phyloP scores from a whole-genome alignment of 2,113 vertebrate species.

The Miniopterus natalensis region DNA sequence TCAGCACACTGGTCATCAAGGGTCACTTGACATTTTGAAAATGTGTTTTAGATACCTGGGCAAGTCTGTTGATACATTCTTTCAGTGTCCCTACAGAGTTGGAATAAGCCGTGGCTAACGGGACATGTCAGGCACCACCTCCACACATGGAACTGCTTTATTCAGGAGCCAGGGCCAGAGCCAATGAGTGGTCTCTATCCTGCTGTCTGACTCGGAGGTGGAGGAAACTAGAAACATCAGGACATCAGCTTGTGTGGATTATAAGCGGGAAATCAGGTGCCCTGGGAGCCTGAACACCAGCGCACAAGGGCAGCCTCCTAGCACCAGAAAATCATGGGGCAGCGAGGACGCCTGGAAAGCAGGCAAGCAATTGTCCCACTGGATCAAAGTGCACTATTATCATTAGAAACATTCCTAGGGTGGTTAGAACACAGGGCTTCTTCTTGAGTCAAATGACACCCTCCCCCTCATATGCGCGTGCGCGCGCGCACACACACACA shows the following conservation, averaged over 20 bases:
- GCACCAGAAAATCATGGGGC: not conserved
- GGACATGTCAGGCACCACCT: not conserved
- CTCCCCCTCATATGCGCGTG: not conserved
- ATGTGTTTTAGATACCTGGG: constrained; percentile 72
- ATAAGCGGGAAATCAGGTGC: not conserved
- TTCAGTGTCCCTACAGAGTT: constrained; percentile 50
- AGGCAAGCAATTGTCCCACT: not conserved
- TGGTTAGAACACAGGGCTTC: not conserved
- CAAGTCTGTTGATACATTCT: constrained; percentile 46
- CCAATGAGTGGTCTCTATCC: not conserved
- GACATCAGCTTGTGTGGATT: not conserved
- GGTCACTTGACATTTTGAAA: constrained; percentile 73
- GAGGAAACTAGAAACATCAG: constrained; percentile 3
- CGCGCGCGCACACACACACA: not conserved
- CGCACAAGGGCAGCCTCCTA: not conserved
- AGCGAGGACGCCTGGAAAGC: not conserved
- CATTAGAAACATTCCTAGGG: not conserved
- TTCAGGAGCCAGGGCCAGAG: not conserved
- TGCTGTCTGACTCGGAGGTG: constrained; percentile 60
- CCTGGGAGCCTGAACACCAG: not conserved
- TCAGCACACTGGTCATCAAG: constrained; percentile 57
- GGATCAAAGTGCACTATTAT: not conserved
- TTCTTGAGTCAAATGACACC: not conserved
- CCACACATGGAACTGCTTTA: constrained; percentile 58
- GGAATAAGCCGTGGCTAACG: not conserved